Evolutionary conservation across 2,113 vertebrate species (phyloP).

Genomic region (Acrocephalus arundinaceus): DNA sequence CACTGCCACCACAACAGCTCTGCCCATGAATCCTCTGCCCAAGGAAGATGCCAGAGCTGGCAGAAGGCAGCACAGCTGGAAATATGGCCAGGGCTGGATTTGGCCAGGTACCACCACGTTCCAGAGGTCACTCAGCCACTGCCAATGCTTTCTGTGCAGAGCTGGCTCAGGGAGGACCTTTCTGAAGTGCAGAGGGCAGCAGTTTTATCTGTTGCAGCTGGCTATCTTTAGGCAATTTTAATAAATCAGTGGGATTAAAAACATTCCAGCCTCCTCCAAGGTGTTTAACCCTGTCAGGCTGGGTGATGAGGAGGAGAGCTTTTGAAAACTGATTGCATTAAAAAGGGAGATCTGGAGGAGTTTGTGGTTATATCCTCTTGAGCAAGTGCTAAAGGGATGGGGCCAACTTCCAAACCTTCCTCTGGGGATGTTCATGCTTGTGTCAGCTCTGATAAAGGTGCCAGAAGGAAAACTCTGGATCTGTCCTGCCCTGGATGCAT

Average conservation of each 20-base stretch:
- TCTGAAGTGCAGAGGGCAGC: slow-evolving; percentile 34
- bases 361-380: not conserved
- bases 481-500: not conserved
- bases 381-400: not conserved
- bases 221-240: slow-evolving; percentile 71
- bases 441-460: not conserved
- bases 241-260: slow-evolving; percentile 65
- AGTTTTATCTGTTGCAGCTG: slow-evolving; percentile 66
- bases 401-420: not conserved
- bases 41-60: not conserved
- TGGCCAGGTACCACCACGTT: not conserved
- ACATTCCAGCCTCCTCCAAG: slow-evolving; percentile 46
- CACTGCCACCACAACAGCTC: not conserved
- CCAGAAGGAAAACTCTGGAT: not conserved
- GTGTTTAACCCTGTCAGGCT: not conserved
- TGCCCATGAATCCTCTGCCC: not conserved
- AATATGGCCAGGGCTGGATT: not conserved
- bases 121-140: not conserved
- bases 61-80: not conserved
- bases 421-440: not conserved
- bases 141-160: not conserved
- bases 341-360: not conserved
- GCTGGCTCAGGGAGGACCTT: slow-evolving; percentile 3
- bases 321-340: not conserved
- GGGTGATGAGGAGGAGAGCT: slow-evolving; percentile 3